A percentile compares a stretch with the other conserved stretches of the same genome.
Evolutionary conservation across 2,888 invertebrate genomes (phyloP).

Genomic region (Ectobius pallidus): DNA sequence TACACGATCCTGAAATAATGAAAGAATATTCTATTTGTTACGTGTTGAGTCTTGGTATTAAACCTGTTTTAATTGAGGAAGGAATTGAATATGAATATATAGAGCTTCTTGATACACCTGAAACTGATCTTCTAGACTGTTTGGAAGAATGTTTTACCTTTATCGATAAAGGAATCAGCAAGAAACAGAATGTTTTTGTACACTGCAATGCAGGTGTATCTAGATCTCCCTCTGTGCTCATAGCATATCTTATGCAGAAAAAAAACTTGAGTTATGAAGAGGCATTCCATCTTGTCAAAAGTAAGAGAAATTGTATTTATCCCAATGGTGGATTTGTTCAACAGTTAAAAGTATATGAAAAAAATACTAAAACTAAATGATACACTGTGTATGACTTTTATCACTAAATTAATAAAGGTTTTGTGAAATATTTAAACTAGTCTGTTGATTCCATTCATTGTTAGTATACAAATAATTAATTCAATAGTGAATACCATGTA

Average conservation of each 20-base stretch:
- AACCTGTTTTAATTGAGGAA: conserved; percentile 55
- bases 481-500: too few species aligned
- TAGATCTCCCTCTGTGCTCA: conserved; percentile 77
- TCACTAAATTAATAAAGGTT: too few species aligned
- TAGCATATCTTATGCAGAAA: conserved; percentile 78
- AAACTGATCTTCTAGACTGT: conserved; percentile 62
- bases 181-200: conserved; percentile 68
- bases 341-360: conserved; percentile 65
- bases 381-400: too few species aligned
- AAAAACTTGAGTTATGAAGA: conserved; percentile 63
- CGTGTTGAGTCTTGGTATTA: conserved; percentile 78
- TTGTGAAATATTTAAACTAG: too few species aligned
- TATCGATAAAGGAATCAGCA: conserved; percentile 63
- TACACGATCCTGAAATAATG: conserved; percentile 64
- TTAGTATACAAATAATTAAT: too few species aligned
- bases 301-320: conserved; percentile 68
- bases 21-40: conserved; percentile 66
- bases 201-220: conserved; percentile 96
- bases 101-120: conserved; percentile 77
- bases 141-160: conserved; percentile 65
- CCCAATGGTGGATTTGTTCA: conserved; percentile 82
- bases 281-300: conserved; percentile 72
- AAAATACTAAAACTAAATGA: too few species aligned
- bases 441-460: too few species aligned
- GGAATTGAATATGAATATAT: conserved; percentile 60